These are phyloP conservation scores for Merops nubicus DNA, from an alignment of 2,113 vertebrate genomes.

Conservation along the genomic window DNA sequence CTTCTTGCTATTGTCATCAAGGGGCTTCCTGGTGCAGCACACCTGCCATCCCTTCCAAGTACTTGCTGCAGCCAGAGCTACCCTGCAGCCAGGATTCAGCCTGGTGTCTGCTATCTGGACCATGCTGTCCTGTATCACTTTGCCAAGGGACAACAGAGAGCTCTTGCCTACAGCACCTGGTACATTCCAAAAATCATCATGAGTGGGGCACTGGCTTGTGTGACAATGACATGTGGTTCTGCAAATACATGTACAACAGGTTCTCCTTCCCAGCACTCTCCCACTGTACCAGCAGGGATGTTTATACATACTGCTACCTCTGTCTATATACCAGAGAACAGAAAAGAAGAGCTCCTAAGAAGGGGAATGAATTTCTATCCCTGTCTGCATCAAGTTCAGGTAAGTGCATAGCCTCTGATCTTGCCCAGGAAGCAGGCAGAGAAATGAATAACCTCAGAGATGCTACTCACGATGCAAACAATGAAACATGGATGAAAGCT, in stretches of 20 bases:
- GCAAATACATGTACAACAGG: neutral
- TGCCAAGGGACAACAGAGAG: neutral
- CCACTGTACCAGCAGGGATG: neutral
- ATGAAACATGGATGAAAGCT: neutral
- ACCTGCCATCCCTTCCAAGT: neutral
- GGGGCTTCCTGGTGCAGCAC: neutral
- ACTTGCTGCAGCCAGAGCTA: neutral
- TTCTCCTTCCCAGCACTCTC: neutral
- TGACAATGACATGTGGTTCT: neutral
- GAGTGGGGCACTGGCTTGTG: neutral
- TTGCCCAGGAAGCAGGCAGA: neutral
- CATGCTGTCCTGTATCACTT: accelerated
- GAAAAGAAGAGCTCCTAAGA: neutral
- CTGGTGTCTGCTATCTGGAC: neutral
- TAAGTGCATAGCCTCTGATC: neutral
- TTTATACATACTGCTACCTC: neutral
- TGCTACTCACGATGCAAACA: neutral
- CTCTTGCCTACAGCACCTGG: neutral
- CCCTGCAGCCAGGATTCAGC: neutral
- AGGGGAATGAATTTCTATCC: neutral
- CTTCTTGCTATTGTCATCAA: neutral
- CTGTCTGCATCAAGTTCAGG: neutral
- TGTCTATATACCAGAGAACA: neutral
- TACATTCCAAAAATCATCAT: neutral
- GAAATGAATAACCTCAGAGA: neutral